Conservation (phyloP, 2,797 vertebrate genomes). For the Siniperca undulata region DNA sequence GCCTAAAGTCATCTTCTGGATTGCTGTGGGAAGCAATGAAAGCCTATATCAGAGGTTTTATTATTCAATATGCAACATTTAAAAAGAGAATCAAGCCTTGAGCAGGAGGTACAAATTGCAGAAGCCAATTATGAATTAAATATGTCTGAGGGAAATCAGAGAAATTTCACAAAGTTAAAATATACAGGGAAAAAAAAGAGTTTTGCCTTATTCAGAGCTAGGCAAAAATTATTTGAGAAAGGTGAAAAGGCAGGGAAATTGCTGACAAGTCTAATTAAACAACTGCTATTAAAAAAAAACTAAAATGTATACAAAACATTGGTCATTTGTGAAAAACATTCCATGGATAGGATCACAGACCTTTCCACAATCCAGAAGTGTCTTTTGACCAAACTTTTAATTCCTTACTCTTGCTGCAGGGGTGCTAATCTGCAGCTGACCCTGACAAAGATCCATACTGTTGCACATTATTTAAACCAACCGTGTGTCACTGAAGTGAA, state of each 20-base stretch:
- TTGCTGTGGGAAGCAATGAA: neutral
- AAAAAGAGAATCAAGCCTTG: neutral
- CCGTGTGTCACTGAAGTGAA: neutral
- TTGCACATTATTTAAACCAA: conserved; percentile 7
- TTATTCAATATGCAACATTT: neutral
- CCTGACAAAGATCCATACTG: conserved; percentile 1
- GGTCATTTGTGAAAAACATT: neutral
- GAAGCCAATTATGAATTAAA: neutral
- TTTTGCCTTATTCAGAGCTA: neutral
- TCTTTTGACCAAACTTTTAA: neutral
- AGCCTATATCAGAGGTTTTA: neutral
- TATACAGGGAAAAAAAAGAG: neutral
- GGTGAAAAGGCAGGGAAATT: neutral
- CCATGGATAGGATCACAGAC: neutral
- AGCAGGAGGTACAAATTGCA: neutral
- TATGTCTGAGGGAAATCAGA: neutral
- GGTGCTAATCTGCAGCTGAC: conserved; percentile 18
- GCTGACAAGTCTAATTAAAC: neutral
- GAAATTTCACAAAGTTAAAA: neutral
- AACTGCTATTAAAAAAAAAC: neutral
- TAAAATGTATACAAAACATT: neutral
- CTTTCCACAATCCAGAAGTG: neutral
- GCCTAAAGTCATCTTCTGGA: too few relatives aligned
- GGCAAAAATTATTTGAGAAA: neutral
- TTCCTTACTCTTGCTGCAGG: neutral